Base-by-base conservation (phyloP, 2,113 vertebrate genomes). In the Sebastes schlegelii region DNA sequence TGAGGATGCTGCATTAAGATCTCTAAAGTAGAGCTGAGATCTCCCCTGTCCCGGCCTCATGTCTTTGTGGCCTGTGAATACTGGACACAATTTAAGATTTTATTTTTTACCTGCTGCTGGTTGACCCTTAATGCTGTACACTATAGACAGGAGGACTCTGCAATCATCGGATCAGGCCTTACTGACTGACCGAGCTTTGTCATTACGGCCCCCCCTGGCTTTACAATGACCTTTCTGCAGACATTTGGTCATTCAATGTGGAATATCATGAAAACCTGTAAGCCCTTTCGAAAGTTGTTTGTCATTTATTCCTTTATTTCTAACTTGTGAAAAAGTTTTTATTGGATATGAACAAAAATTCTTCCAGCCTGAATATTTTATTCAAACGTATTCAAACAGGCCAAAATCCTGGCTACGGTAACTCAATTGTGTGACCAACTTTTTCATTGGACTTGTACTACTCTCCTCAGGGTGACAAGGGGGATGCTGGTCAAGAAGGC, bases 381-480 rank as follows among this genome's bases (percentile, higher is more conserved):
- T 76, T 55, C 6, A 52, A 8, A 52, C 52, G 19, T 52, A 66
- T 66, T 68, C 0, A 66, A 57, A 34, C 5, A 45, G 62, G 6
- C 6, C 6, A 45, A 11, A 45, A 16, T 75, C 16, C 45, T 19
- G 13, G 7, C 45, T 43, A 10, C 0, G 2, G 10, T n/a, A 43
- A 9, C 46, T 69, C 46, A 61, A 10, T 0, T 46, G 62, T 52
- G 10, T 52, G 11, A 34, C 34, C 34, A 40, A 7, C 0, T 19
- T 48, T 77, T 79, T 73, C 14, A 64, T 73, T 68, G 23, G 60
- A 21, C 65, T 52, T 60, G 34, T 17, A 9, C 9, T 6, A 3
- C 62, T 84, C 5, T 62, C n/a, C 74, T 57, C 92, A 99, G 98
- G 98, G 98, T 63, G 98, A 99, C 88, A 97, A 96, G 84, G 98